Evolutionary conservation across 2,113 vertebrate genomes (phyloP), one percentile per base, ranked within the genome.

Genomic region (Carollia perspicillata): DNA sequence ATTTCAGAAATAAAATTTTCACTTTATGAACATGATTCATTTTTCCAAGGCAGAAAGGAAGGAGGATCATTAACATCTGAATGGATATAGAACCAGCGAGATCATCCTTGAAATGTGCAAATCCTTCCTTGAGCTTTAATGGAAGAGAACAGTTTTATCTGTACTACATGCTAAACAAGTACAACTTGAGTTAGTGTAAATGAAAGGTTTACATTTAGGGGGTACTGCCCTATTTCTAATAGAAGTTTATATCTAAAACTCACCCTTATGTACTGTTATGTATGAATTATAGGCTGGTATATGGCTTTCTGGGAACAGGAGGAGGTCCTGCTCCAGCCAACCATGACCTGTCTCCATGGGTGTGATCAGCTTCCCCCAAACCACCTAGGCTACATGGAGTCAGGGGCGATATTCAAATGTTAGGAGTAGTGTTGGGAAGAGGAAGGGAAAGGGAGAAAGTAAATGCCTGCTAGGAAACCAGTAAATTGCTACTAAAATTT

Each of bases 1-100:
- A 83, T 66, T 90, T 89, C 88, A 95, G 49, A 94, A 92, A 55
- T 83, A 60, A 80, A 81, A 28, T 47, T 79, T 93, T 84, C 12
- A 84, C 33, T 88, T 71, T 66, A 84, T 89, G 69, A 81, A 85
- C 33, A 60, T 58, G 16, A 77, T 90, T 65, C 47, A 26, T 37
- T 72, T 89, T 85, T 97, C 26, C 49, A 75, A 91, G 47, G 8
- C 30, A 77, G 20, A 75, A 96, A 86, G 90, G 47, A 47, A 49
- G 65, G 51, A n/a, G 40, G 17, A 58, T 75, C 18, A 18, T 65
- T 74, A n/a, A 53, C 65, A 55, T 35, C 6, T 81, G 22, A 47
- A 18, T 81, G 47, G 18, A 49, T 35, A 28, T 10, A 35, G 65
- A 94, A 9, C 80, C 90, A 30, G 40, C 8, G 4, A 6, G 72